Evolutionary conservation across 2,797 vertebrate genomes (phyloP), one percentile per base, ranked within the genome.

Genomic region (Chloroceryle inda): DNA sequence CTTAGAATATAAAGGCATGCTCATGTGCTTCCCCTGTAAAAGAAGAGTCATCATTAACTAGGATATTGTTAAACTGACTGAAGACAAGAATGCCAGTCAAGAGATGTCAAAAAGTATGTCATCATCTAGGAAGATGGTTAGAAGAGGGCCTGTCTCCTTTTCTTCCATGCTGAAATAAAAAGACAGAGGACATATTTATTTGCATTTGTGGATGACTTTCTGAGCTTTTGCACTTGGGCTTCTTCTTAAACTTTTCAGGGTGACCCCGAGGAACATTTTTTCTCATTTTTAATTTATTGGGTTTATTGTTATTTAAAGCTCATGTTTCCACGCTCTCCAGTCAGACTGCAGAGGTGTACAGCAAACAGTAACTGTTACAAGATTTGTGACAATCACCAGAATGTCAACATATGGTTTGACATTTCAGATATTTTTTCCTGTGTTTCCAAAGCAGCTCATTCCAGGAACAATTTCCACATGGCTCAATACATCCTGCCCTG

Each of bases 241-340:
- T 83, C 85, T 67, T 63, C 44, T 77, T 68, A 29, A 64, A 59
- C 13, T 58, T 90, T 63, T 59, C 40, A 40, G 27, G 61, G 33
- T 56, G 40, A 80, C 10, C 42, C 45, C 31, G 26, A 89, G 18
- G 27, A 63, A 35, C 29, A 6, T 22, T 76, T 92, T 53, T 21
- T 16, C 62, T 76, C 3, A 27, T 49, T 83, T 90, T 88, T 50
- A 67, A 78, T 80, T 78, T 75, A 63, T 35, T 23, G 2, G 8
- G 84, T 71, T 59, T 80, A 38, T 44, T 72, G 62, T 72, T 87
- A 78, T 42, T 90, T 90, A 56, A 86, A 89, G 50, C 86, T 78
- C 52, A 72, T 56, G 50, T 67, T 92, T 85, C 71, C 35, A 11
- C 62, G 63, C 23, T 72, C 3, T 79, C 55, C 21, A 91, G 38